Conservation (phyloP, 2,113 vertebrate species). For the Rhynchomys soricoides region DNA sequence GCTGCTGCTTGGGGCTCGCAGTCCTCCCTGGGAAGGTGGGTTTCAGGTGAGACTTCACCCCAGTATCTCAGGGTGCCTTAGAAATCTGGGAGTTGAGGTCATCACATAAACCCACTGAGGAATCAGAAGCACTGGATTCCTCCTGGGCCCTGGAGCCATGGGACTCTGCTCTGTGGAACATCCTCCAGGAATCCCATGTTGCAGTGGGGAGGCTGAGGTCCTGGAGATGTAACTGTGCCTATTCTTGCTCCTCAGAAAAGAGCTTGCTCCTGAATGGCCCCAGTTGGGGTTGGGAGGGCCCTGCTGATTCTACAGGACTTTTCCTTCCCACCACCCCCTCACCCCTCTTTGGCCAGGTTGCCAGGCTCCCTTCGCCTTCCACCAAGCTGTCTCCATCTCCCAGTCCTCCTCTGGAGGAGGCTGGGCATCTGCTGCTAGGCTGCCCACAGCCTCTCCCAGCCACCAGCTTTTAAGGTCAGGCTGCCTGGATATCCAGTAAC, state of each 20-base stretch:
- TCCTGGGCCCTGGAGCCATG: too few species aligned
- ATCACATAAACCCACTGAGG: neutral
- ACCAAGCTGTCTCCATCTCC: neutral
- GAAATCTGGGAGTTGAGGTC: neutral
- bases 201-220: neutral
- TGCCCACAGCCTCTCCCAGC: neutral
- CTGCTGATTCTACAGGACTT: neutral
- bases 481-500: slow-evolving; percentile 32
- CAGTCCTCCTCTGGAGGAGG: neutral
- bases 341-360: too few species aligned
- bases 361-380: neutral
- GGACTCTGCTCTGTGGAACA: neutral
- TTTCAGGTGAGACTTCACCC: neutral
- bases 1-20: neutral
- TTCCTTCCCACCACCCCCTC: neutral
- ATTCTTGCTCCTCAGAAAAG: neutral
- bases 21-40: neutral
- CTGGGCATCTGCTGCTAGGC: neutral
- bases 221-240: too few species aligned
- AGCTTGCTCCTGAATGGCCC: neutral
- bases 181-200: neutral
- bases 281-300: neutral
- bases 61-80: neutral
- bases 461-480: slow-evolving; percentile 65
- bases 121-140: neutral